Evolutionary conservation across 2,888 invertebrate species (phyloP).

Genomic region (Acanthopleura granulata): DNA sequence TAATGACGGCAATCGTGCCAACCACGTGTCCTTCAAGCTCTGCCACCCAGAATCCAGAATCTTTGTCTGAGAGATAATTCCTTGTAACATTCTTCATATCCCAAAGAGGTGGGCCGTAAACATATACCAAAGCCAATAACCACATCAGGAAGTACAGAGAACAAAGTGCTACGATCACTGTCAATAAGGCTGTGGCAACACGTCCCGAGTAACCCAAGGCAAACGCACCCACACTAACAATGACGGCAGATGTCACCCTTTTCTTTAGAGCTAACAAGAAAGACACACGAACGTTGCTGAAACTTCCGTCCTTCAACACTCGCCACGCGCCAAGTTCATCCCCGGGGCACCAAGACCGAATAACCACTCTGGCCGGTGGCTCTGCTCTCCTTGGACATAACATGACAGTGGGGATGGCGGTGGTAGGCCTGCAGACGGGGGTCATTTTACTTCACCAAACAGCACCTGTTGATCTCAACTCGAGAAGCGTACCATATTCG

Average conservation of each 20-base stretch:
- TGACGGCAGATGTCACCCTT: conserved; percentile 15
- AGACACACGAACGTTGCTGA: conserved; percentile 35
- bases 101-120: conserved; percentile 34
- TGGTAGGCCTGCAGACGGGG: too few relatives aligned
- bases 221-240: conserved; percentile 20
- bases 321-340: conserved; percentile 31
- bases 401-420: too few relatives aligned
- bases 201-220: conserved; percentile 13
- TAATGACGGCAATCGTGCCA: conserved; percentile 40
- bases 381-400: too few relatives aligned
- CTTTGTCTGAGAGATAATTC: conserved; percentile 30
- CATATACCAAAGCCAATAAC: conserved; percentile 31
- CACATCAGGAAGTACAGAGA: conserved; percentile 26
- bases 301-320: conserved; percentile 37
- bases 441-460: too few relatives aligned
- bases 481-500: too few relatives aligned
- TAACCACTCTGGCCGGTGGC: background rate
- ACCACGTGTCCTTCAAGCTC: conserved; percentile 32
- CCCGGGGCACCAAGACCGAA: conserved; percentile 31
- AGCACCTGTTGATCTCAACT: too few relatives aligned
- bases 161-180: background rate
- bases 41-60: conserved; percentile 40
- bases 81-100: conserved; percentile 34
- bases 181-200: conserved; percentile 15
- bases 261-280: conserved; percentile 29